A percentile compares a stretch with the other conserved stretches of the same genome.
Evolutionary conservation across 2,113 vertebrate genomes (phyloP).

Genomic region (Leptocoma aspasia): DNA sequence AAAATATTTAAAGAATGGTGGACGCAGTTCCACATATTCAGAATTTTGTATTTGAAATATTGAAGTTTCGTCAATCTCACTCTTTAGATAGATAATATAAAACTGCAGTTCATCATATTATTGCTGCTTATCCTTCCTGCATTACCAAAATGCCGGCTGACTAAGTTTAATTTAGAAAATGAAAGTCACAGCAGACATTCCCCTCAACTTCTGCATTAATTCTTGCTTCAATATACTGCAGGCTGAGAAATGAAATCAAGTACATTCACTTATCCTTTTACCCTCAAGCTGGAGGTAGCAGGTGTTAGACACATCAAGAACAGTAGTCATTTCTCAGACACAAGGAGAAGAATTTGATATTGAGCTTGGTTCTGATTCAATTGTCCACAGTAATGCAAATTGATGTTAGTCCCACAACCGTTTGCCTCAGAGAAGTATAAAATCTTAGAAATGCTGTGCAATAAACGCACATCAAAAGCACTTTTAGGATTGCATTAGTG

Average conservation of each 20-base stretch:
- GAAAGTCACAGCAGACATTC: not conserved
- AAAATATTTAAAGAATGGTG: not conserved
- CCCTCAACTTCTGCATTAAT: not conserved
- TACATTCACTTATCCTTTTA: not conserved
- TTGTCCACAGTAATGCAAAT: not conserved
- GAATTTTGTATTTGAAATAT: not conserved
- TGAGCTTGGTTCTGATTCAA: not conserved
- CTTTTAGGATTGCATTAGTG: not conserved
- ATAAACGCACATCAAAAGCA: not conserved
- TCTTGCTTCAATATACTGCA: not conserved
- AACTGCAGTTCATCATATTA: not conserved
- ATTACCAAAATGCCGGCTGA: not conserved
- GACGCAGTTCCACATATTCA: not conserved
- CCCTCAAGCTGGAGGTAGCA: not conserved
- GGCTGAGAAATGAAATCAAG: not conserved
- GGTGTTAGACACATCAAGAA: not conserved
- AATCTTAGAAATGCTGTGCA: not conserved
- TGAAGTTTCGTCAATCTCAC: not conserved
- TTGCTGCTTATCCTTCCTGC: not conserved
- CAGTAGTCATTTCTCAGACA: not conserved
- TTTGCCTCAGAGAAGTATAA: not conserved
- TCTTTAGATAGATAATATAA: not conserved
- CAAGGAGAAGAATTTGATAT: not conserved
- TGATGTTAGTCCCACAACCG: not conserved
- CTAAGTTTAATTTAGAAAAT: constrained; percentile 2